Conservation (phyloP, 1,140 invertebrate species). For the Cydia fagiglandana region DNA sequence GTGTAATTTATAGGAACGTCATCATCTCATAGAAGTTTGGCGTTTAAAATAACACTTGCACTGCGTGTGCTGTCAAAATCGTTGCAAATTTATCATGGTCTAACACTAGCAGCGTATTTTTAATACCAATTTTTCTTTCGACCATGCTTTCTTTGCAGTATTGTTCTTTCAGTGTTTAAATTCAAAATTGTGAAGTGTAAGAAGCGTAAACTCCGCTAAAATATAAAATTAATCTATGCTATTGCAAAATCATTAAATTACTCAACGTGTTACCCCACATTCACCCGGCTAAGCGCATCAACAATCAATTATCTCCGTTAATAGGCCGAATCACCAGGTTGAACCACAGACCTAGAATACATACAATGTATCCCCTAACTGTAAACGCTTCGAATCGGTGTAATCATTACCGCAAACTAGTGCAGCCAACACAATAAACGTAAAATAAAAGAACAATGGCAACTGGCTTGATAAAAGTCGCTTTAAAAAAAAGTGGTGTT, state of each 20-base stretch:
- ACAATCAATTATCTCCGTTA: slow-evolving; percentile 29
- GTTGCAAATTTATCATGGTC: too few species aligned
- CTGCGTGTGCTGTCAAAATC: too few species aligned
- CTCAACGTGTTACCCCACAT: slow-evolving; percentile 16
- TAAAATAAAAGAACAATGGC: slow-evolving; percentile 65
- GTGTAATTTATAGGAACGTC: too few species aligned
- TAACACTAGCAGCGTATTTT: too few species aligned
- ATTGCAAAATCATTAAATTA: neutral
- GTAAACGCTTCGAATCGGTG: slow-evolving; percentile 55
- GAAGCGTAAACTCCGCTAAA: neutral
- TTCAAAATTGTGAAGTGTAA: too few species aligned
- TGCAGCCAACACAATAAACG: slow-evolving; percentile 55
- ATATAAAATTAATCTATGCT: neutral
- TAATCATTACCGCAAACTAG: slow-evolving; percentile 55
- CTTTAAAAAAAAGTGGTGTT: slow-evolving; percentile 64
- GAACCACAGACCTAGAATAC: slow-evolving; percentile 27
- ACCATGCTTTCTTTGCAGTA: too few species aligned
- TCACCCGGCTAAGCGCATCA: slow-evolving; percentile 7
- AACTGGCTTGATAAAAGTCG: slow-evolving; percentile 60
- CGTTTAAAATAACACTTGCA: too few species aligned
- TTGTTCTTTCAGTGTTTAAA: too few species aligned
- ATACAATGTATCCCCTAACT: slow-evolving; percentile 46
- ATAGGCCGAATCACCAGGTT: slow-evolving; percentile 11
- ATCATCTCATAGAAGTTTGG: too few species aligned
- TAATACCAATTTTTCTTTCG: too few species aligned